Conservation (phyloP, 1,140 invertebrate species). For the Hetaerina americana region DNA sequence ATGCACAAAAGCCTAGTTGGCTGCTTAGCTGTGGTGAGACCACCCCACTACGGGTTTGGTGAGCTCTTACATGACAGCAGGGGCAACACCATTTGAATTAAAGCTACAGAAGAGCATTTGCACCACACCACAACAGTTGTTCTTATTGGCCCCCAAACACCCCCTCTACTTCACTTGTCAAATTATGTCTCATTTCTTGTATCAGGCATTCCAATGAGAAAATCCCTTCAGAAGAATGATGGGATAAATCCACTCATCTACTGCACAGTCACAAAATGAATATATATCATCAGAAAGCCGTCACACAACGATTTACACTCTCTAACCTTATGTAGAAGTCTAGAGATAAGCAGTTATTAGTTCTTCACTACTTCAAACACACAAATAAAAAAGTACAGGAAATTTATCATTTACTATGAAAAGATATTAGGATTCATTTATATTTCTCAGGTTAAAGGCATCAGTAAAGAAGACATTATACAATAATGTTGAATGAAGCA, state of each 20-base stretch:
- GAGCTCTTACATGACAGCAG: background rate
- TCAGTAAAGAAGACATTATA: background rate
- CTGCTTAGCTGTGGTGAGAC: background rate
- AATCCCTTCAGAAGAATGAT: background rate
- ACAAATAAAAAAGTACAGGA: background rate
- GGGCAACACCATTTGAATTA: background rate
- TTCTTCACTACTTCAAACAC: background rate
- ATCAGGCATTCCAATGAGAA: background rate
- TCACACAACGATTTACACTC: background rate
- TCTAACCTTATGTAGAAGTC: background rate
- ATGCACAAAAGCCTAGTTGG: background rate
- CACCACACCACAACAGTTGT: background rate
- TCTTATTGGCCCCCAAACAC: background rate
- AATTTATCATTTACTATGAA: background rate
- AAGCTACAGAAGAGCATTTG: background rate
- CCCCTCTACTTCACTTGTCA: background rate
- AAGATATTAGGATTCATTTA: conserved; percentile 1
- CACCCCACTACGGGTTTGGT: background rate
- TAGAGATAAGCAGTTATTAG: background rate
- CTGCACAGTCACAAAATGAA: background rate
- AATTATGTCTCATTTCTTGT: background rate
- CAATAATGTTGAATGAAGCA: background rate
- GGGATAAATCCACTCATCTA: background rate
- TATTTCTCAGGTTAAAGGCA: background rate
- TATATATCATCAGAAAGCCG: background rate